Percentiles rank a stretch among this genome's conserved stretches.
These are phyloP conservation scores for Oriolus oriolus DNA, from an alignment of 2,113 vertebrate species.

Conservation along the genomic window DNA sequence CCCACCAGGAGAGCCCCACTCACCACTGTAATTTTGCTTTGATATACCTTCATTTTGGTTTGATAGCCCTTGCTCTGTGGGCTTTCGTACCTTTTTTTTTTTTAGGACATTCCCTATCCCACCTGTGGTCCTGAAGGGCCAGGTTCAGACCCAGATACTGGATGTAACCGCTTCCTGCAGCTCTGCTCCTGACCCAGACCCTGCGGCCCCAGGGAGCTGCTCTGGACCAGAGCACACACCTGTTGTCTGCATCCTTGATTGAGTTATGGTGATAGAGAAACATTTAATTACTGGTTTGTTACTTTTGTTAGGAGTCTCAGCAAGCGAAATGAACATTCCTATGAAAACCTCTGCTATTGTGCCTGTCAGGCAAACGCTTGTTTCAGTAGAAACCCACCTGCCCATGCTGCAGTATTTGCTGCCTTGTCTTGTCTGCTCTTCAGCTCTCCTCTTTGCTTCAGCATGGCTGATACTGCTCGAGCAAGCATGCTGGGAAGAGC, in stretches of 20 bases:
- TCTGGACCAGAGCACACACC: background rate
- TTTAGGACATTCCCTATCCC: background rate
- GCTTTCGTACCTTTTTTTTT: background rate
- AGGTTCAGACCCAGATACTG: background rate
- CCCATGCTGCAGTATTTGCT: background rate
- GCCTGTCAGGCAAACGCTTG: background rate
- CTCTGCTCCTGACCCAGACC: background rate
- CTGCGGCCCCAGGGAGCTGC: fast-evolving
- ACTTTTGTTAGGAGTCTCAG: background rate
- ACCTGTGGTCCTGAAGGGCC: background rate
- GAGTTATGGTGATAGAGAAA: background rate
- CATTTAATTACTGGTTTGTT: background rate
- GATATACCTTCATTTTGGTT: background rate
- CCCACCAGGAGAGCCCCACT: background rate
- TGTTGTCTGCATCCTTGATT: background rate
- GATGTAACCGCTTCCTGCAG: background rate
- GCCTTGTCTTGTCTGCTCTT: background rate
- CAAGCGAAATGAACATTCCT: background rate
- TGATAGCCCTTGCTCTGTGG: background rate
- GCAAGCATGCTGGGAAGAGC: background rate
- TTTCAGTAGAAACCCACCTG: background rate
- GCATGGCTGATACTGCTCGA: background rate
- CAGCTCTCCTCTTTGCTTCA: background rate
- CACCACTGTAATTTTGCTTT: background rate
- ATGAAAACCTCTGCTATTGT: background rate